Evolutionary conservation across 2,113 vertebrate genomes (phyloP), one percentile per base, ranked within the genome.

Genomic region (Megaceryle maxima): DNA sequence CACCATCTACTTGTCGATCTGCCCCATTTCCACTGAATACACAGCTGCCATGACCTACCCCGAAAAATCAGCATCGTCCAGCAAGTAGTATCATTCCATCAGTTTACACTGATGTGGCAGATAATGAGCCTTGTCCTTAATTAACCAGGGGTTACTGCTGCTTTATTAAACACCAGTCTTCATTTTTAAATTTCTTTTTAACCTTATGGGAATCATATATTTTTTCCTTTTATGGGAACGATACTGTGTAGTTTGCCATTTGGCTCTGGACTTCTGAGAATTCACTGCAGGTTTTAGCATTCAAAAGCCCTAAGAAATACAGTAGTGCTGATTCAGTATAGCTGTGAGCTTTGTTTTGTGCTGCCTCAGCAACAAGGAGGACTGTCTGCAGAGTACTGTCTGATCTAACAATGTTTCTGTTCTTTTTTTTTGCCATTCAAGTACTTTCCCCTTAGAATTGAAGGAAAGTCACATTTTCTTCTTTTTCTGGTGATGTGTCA

Each of bases 401-500:
- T 92, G 91, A 91, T 79, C 76, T 91, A 80, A 25, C 76, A 62
- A 5, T 2, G 0, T 62, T 92, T 89, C 85, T 80, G 21, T 73
- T 31, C 33, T 75, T 91, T 57, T 77, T 55, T 76, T 91, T 77
- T 87, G 60, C 43, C 46, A n/a, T 88, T 72, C 81, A 82, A 94
- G 73, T 78, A 24, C n/a, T 95, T 96, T 86, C 80, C 43, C 31
- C 26, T 12, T 66, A 90, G 53, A 93, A 94, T 85, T 94, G 83
- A 92, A 96, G 88, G 91, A 87, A 96, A 88, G 50, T 77, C 77
- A 50, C 24, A 24, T 90, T 91, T 94, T 79, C 25, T 67, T 66
- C 59, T 94, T 94, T 95, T 95, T 63, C 73, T 93, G 80, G 87
- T 94, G 92, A 82, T 88, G 35, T 80, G 64, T 83, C 69, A 95